Conservation (phyloP, 2,888 invertebrate species). For the Glyphotaelius pellucidus region DNA sequence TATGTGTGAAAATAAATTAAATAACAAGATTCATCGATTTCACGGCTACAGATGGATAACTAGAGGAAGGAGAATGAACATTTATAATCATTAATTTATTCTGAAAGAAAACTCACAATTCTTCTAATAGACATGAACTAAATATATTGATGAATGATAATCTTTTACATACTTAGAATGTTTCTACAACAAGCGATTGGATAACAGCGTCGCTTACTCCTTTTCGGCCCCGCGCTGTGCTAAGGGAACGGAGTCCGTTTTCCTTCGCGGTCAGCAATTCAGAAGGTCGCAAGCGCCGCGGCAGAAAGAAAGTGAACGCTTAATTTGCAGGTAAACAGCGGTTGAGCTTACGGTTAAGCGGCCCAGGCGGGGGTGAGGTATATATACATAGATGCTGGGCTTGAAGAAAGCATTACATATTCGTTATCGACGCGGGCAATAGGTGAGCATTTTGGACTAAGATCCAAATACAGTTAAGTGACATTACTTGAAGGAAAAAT, state of each 20-base stretch:
- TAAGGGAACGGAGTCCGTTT: conserved; percentile 66
- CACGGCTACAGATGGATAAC: not conserved
- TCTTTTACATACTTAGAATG: not conserved
- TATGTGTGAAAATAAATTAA: no score
- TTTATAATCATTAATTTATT: not conserved
- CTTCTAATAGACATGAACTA: not conserved
- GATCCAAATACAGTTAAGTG: conserved; percentile 46
- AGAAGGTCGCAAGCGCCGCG: conserved; percentile 40
- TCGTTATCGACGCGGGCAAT: conserved; percentile 62
- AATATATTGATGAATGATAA: not conserved
- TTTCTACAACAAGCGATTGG: not conserved
- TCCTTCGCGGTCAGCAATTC: conserved; percentile 39
- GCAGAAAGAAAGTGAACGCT: conserved; percentile 47
- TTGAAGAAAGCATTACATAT: conserved; percentile 66
- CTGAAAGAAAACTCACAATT: not conserved
- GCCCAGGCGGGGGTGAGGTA: conserved; percentile 62
- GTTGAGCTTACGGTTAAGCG: conserved; percentile 36
- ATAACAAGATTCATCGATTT: no score
- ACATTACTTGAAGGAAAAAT: conserved; percentile 70
- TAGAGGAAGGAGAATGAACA: not conserved
- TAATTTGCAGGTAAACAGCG: not conserved
- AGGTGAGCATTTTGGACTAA: conserved; percentile 35
- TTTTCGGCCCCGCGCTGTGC: not conserved
- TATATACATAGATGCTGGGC: conserved; percentile 59
- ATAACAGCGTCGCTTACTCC: conserved; percentile 6